Evolutionary conservation across 2,888 invertebrate species (phyloP), one percentile per base, ranked within the genome.

Genomic region (Erebia epiphron): DNA sequence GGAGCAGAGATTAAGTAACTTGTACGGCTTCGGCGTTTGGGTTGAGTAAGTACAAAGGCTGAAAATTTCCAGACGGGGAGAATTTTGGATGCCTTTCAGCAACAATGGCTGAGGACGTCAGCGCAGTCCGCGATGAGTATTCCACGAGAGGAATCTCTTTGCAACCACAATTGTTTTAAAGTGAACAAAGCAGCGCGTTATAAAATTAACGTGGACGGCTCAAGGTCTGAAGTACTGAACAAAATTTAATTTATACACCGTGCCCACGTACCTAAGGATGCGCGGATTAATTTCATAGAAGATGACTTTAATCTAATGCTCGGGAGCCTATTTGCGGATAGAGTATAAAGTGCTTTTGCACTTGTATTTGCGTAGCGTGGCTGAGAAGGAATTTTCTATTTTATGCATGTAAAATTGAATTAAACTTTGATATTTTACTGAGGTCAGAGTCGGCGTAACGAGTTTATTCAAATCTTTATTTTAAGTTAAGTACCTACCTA

Each of bases 1-100:
- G 83, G 82, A 81, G 82, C 82, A 80, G 83, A 87, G 86, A 91
- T 90, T 89, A 89, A 88, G 85, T 86, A 86, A 90, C 88, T 90
- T 89, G 83, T 80, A 80, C 78, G 86, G 85, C 85, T 89, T 89
- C 87, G 80, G 77, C 83, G 83, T 83, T 83, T 85, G 83, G 78
- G 79, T 80, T 72, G 76, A 75, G 74, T 82, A 76, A 75, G 74
- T 82, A 86, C 87, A 89, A 89, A 87, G 85, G 84, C 83, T 80
- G 75, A 84, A 85, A 88, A 85, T 86, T 88, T 86, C 85, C 86
- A 85, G 86, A 84, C 85, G 81, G 80, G 81, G 88, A 86, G 87
- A 88, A 86, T 88, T 87, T 86, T 49, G 83, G 85, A 86, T 82
- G 85, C 82, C 80, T 78, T 75, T 81, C 77, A 83, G 80, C 82